Evolutionary conservation across 2,888 invertebrate species (phyloP), one percentile per base, ranked within the genome.

Genomic region (Kryphioiulus occultus): DNA sequence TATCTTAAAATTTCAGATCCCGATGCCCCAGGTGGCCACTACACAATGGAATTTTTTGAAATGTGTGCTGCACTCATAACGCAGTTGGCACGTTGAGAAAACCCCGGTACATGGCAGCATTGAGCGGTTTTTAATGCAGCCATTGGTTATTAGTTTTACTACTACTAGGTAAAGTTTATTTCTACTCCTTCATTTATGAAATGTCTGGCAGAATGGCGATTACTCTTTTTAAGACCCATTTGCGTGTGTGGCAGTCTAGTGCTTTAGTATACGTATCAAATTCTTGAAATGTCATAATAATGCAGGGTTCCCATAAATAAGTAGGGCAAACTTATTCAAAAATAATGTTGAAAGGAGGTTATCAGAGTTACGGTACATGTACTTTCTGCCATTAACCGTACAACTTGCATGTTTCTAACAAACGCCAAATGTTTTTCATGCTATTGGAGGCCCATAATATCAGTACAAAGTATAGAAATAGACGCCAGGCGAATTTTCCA

Each of bases 1-100:
- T 47, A 22, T n/a, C 59, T 22, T 7, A 59, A 9, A 59, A 59
- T 59, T 59, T 59, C 59, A 59, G 88, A 87, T 42, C 39, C 44
- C 0, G 78, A 89, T 22, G 42, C 19, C 10, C 39, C 59, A 19
- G 89, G 88, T n/a, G 96, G 96, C 0, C 98, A 99, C 91, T 98
- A 98, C 92, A 99, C 99, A 0, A 98, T 99, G 97, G 99, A 99
- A 93, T 99, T 99, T 93, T 99, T 99, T 91, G 99, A 99, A 93
- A 99, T 99, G 98, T 99, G 99, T 92, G 98, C 99, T 30, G 97
- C 98, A 2, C 94, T 99, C 85, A 99, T 99, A 90, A 98, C 99
- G 89, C 99, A 99, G 90, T 93, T 99, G 89, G 99, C 99, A 44
- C 96, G 98, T 93, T 98, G 32, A 84, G 9, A 42, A 19, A 59